Percentiles rank a stretch among this genome's conserved stretches.
Evolutionary conservation across 2,113 vertebrate genomes (phyloP).

Genomic region (Falco punctatus): DNA sequence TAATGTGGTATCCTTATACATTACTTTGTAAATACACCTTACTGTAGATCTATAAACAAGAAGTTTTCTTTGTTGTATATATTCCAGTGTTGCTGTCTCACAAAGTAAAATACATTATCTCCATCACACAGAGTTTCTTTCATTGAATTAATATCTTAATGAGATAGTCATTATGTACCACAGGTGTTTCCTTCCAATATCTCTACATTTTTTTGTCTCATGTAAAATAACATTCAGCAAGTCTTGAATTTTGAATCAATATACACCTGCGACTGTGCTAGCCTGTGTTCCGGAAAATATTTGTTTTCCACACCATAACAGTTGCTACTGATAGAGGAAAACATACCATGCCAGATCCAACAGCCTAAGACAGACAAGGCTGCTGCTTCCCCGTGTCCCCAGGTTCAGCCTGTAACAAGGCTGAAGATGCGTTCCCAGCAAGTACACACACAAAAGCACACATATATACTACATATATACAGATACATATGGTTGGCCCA

Average conservation of each 20-base stretch:
- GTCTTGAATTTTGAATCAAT: background rate
- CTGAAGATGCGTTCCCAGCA: background rate
- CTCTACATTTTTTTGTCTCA: background rate
- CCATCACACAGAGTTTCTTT: background rate
- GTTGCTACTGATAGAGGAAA: background rate
- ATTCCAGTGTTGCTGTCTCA: background rate
- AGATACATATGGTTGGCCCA: background rate
- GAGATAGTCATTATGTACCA: background rate
- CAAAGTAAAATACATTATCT: background rate
- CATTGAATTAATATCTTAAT: background rate
- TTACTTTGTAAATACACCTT: background rate
- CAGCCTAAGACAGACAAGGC: background rate
- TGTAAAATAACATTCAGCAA: background rate
- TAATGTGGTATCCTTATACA: background rate
- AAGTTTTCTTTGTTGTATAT: background rate
- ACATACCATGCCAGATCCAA: background rate
- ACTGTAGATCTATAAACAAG: background rate
- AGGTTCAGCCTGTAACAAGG: background rate
- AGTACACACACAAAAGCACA: background rate
- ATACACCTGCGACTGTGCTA: background rate
- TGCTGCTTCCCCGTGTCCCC: background rate
- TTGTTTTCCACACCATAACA: background rate
- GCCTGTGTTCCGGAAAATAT: background rate
- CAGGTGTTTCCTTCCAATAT: background rate
- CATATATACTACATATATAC: background rate